Conservation (phyloP, 2,797 vertebrate species). For the Sebastes oblongus region DNA sequence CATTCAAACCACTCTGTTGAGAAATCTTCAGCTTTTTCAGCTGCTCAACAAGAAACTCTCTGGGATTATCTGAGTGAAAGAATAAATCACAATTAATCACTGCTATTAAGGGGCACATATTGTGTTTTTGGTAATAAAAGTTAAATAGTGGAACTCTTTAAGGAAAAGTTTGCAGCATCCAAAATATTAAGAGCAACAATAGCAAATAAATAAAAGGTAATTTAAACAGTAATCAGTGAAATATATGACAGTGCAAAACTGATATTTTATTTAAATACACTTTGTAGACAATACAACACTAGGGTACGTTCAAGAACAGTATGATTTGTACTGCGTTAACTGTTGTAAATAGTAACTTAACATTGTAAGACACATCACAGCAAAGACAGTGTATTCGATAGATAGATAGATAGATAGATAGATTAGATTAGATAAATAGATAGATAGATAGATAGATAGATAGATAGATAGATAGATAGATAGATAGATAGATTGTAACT, state of each 20-base stretch:
- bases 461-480: too few species aligned
- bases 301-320: background rate
- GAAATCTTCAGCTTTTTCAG: conserved; percentile 69
- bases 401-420: too few species aligned
- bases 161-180: background rate
- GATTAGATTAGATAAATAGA: too few species aligned
- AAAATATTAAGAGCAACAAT: background rate
- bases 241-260: background rate
- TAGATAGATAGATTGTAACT: too few species aligned
- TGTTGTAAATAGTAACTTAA: background rate
- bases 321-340: background rate
- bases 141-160: background rate
- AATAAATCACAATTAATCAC: background rate
- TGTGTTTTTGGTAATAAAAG: background rate
- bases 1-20: conserved; percentile 8
- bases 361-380: background rate
- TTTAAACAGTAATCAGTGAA: background rate
- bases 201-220: background rate
- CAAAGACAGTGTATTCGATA: background rate
- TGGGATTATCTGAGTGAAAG: conserved; percentile 69
- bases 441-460: too few species aligned
- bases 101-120: too few species aligned
- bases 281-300: background rate
- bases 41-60: conserved; percentile 75
- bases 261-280: background rate